phyloP scores from a whole-genome alignment of 2,797 vertebrate species.

The Macropodus opercularis region DNA sequence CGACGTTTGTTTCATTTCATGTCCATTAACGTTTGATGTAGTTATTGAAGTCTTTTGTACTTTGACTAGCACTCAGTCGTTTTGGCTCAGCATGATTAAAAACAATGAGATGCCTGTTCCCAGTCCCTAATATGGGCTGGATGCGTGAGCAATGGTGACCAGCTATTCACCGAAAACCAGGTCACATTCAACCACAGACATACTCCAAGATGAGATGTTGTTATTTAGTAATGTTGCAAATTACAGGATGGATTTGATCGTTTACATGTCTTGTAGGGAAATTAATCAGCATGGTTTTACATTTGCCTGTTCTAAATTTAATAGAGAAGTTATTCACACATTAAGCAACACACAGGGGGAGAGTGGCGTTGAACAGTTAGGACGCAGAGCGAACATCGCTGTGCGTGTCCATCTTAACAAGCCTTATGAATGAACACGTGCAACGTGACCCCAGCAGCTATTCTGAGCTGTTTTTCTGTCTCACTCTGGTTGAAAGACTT shows the following conservation, averaged over 20 bases:
- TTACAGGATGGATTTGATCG: not conserved
- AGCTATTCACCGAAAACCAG: slow-evolving; percentile 9
- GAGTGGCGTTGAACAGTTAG: too few relatives aligned
- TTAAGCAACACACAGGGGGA: too few relatives aligned
- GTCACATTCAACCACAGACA: slow-evolving; percentile 17
- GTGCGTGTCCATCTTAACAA: too few relatives aligned
- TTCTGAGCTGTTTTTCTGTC: slow-evolving; percentile 5
- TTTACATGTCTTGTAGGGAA: not conserved
- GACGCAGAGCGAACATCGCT: too few relatives aligned
- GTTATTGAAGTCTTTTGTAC: not conserved
- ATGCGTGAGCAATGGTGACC: not conserved
- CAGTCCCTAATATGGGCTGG: not conserved
- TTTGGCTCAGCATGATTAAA: slow-evolving; percentile 7
- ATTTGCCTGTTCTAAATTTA: too few relatives aligned
- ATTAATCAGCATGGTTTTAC: not conserved
- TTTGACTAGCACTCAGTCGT: not conserved
- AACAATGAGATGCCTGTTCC: slow-evolving; percentile 14
- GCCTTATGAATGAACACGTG: not conserved
- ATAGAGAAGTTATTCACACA: too few relatives aligned
- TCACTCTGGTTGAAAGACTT: slow-evolving; percentile 6
- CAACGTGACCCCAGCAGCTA: not conserved
- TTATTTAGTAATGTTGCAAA: not conserved
- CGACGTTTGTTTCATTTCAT: not conserved
- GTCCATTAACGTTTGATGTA: not conserved
- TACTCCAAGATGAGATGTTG: slow-evolving; percentile 6